phyloP scores from a whole-genome alignment of 2,888 invertebrate species.

The Clunio marinus region DNA sequence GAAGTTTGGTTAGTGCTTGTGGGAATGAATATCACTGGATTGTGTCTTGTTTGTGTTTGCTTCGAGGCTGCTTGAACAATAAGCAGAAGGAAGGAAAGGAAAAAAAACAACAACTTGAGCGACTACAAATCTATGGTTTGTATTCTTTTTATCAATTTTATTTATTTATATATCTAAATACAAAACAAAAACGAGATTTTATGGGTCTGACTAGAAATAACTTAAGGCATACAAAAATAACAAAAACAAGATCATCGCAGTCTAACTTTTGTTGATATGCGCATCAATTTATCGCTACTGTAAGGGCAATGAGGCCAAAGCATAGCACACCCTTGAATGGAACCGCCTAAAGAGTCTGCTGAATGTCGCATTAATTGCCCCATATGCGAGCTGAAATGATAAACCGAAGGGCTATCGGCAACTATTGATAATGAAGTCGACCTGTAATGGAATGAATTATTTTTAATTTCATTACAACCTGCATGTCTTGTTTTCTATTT shows the following conservation, averaged over 20 bases:
- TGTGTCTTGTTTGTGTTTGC: neutral
- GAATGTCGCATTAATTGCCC: slow-evolving; percentile 50
- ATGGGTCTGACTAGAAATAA: slow-evolving; percentile 34
- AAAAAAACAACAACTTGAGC: neutral
- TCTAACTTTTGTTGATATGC: slow-evolving; percentile 42
- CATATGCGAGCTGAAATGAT: slow-evolving; percentile 53
- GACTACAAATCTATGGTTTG: too few relatives aligned
- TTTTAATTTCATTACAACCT: too few relatives aligned
- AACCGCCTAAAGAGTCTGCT: slow-evolving; percentile 47
- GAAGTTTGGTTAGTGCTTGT: neutral
- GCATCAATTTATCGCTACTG: slow-evolving; percentile 49
- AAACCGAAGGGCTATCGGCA: slow-evolving; percentile 49
- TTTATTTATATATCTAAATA: neutral
- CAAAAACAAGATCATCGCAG: slow-evolving; percentile 46
- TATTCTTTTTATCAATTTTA: neutral
- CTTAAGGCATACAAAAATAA: slow-evolving; percentile 40
- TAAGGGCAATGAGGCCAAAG: slow-evolving; percentile 52
- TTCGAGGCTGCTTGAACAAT: too few relatives aligned
- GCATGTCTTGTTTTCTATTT: too few relatives aligned
- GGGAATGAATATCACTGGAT: neutral
- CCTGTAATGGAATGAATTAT: slow-evolving; percentile 43
- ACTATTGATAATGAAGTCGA: slow-evolving; percentile 51
- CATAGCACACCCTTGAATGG: slow-evolving; percentile 49
- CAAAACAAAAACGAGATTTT: slow-evolving; percentile 6
- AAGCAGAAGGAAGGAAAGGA: too few relatives aligned